Evolutionary conservation across 2,113 vertebrate species (phyloP).

Genomic region (Embiotoca jacksoni): DNA sequence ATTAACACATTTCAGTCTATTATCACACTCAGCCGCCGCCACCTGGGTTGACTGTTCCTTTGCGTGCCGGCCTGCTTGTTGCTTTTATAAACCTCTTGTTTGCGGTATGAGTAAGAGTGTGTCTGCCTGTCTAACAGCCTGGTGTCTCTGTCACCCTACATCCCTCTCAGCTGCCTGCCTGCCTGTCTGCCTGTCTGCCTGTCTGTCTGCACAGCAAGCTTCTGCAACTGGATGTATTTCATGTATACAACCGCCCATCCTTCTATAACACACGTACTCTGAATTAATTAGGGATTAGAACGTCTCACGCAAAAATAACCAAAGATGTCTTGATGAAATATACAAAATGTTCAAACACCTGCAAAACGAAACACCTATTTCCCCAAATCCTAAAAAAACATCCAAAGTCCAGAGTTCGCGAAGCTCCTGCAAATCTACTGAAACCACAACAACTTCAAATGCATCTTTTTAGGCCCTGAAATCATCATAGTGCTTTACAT

Average conservation of each 20-base stretch:
- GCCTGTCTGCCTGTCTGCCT: no score
- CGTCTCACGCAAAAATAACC: no score
- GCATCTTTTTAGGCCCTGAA: background rate
- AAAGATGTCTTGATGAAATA: no score
- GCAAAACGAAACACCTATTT: no score
- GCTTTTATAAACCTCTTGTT: background rate
- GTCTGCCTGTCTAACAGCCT: background rate
- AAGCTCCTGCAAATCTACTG: background rate
- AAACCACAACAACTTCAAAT: background rate
- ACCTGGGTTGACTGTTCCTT: conserved; percentile 18
- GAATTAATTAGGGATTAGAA: no score
- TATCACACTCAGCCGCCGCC: conserved; percentile 1
- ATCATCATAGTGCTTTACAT: background rate
- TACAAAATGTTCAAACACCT: no score
- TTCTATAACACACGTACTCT: no score
- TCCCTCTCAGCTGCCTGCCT: background rate
- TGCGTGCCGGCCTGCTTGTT: background rate
- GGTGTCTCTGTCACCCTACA: background rate
- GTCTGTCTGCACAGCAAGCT: no score
- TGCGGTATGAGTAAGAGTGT: conserved; percentile 1
- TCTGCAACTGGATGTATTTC: no score
- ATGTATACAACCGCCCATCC: no score
- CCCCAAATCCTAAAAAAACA: background rate
- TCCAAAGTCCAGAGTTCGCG: background rate
- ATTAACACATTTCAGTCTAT: conserved; percentile 31